A percentile compares a stretch with the other conserved stretches of the same genome.
phyloP scores from a whole-genome alignment of 2,113 vertebrate genomes.

The Trichechus manatus region DNA sequence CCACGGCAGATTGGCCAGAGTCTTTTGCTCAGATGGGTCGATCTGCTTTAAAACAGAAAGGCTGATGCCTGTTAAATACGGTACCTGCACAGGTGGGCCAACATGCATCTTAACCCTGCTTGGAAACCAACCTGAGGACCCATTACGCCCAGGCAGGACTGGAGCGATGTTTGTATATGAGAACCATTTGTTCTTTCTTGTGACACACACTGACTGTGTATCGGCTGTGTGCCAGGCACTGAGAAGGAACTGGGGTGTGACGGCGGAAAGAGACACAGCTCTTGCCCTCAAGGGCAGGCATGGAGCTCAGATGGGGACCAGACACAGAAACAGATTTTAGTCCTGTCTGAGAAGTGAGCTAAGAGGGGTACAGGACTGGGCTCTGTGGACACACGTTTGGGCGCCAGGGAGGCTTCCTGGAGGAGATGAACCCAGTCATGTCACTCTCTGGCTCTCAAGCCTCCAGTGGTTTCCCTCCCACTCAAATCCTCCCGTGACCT shows the following conservation, averaged over 20 bases:
- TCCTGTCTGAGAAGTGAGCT: neutral
- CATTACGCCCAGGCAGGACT: neutral
- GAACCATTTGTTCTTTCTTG: neutral
- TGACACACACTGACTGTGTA: neutral
- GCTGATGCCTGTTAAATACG: constrained; percentile 81
- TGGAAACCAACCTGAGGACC: neutral
- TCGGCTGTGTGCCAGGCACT: neutral
- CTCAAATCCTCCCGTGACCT: neutral
- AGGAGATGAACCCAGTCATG: neutral
- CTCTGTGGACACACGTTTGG: neutral
- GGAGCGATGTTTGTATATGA: neutral
- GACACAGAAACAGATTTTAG: neutral
- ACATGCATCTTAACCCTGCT: neutral
- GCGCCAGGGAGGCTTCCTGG: neutral
- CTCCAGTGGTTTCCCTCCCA: neutral
- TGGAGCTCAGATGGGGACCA: neutral
- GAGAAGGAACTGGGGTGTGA: neutral
- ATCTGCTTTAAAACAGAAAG: constrained; percentile 92
- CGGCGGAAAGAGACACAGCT: neutral
- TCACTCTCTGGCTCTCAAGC: neutral
- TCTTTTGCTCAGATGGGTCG: constrained; percentile 99
- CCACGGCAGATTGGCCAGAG: constrained; percentile 98
- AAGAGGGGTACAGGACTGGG: neutral
- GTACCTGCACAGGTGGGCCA: constrained; percentile 26
- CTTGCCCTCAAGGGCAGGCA: neutral